Evolutionary conservation across 2,797 vertebrate species (phyloP), one percentile per base, ranked within the genome.

Genomic region (Meriones psammophilus): DNA sequence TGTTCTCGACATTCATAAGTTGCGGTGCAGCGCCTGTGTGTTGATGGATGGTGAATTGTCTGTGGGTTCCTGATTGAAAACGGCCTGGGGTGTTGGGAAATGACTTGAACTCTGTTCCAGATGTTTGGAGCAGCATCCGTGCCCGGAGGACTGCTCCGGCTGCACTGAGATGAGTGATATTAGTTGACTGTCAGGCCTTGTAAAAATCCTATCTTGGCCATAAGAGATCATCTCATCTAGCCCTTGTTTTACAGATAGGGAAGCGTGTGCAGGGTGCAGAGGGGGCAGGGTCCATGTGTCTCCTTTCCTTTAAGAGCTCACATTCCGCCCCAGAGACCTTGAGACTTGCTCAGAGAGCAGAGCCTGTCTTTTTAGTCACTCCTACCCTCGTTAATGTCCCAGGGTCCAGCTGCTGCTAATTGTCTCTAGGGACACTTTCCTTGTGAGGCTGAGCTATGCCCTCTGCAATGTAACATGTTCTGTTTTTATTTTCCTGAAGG

Each of bases 31-130:
- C 0, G 0, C 54, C 91, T 42, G 81, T 79, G 6, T 91, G 50
- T 36, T 87, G 81, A 30, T 28, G 68, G 90, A 42, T 91, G 71
- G 64, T 71, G 88, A 94, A 24, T 78, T 76, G 39, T 80, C 66
- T 42, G 0, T 77, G 76, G 96, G 26, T 94, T 71, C 58, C 62
- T 66, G 54, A 42, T 85, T 15, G 84, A 95, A 66, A 78, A 94
- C 88, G 68, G 81, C 94, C 84, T 69, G 87, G 94, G 71, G 36
- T 62, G 66, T 88, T 79, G 88, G 89, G 94, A 94, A 76, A 64
- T 54, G 94, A 33, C 74, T 62, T 12, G 81, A 74, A 62, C 84
- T 71, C 78, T 74, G 85, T 62, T 90, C 69, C 0, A 33, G 58
- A 58, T 74, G 80, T 93, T 94, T 88, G 87, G 88, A 76, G 36